phyloP scores from a whole-genome alignment of 1,140 invertebrate genomes.

The Drosophila dunni region DNA sequence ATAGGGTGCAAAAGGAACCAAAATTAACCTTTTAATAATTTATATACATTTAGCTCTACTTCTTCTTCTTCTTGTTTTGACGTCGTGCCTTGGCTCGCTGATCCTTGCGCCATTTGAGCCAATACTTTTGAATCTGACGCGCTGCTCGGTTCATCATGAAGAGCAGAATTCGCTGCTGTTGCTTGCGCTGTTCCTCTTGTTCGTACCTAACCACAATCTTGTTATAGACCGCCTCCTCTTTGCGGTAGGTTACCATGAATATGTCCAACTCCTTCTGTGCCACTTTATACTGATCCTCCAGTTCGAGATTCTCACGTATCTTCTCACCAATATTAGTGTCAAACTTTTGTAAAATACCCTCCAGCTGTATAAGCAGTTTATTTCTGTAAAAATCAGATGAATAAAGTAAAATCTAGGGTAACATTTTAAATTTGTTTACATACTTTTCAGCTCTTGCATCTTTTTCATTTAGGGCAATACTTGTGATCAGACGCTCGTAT shows the following conservation, averaged over 20 bases:
- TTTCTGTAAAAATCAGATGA: slow-evolving; percentile 22
- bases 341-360: slow-evolving; percentile 52
- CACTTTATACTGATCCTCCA: slow-evolving; percentile 51
- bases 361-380: slow-evolving; percentile 56
- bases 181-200: slow-evolving; percentile 55
- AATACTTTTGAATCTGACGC: slow-evolving; percentile 63
- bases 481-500: slow-evolving; percentile 40
- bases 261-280: slow-evolving; percentile 56
- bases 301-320: slow-evolving; percentile 50
- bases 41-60: background rate
- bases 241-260: slow-evolving; percentile 56
- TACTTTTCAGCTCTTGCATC: slow-evolving; percentile 62
- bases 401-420: background rate
- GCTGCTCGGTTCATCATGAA: slow-evolving; percentile 77
- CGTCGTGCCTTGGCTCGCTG: slow-evolving; percentile 47
- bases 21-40: background rate
- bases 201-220: slow-evolving; percentile 58
- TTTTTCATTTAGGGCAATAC: slow-evolving; percentile 38
- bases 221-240: slow-evolving; percentile 60
- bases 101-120: slow-evolving; percentile 68
- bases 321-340: slow-evolving; percentile 47
- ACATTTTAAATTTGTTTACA: background rate
- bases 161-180: slow-evolving; percentile 57
- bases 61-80: slow-evolving; percentile 60
- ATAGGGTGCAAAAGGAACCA: background rate